Conservation (phyloP, 2,797 vertebrate genomes). For the Argya squamiceps region DNA sequence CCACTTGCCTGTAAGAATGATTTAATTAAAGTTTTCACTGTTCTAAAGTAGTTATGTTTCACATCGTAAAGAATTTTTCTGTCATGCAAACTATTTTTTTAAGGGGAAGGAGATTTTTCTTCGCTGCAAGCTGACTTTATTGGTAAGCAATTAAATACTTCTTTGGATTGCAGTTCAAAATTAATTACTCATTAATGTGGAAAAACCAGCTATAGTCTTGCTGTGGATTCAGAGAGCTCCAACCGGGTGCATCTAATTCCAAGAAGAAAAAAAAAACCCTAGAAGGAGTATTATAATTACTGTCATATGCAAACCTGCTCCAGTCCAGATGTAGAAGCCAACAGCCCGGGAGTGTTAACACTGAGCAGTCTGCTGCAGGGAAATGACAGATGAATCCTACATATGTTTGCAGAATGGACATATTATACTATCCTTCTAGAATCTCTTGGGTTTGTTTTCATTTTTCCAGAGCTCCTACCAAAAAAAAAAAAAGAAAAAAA, state of each 20-base stretch:
- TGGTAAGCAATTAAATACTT: conserved; percentile 37
- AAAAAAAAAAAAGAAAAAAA: neutral
- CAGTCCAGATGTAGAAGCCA: conserved; percentile 53
- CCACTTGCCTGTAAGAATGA: neutral
- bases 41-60: conserved; percentile 47
- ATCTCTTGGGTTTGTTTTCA: neutral
- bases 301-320: conserved; percentile 59
- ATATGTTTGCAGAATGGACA: conserved; percentile 57
- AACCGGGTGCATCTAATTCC: conserved; percentile 27
- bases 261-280: neutral
- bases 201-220: conserved; percentile 42
- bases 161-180: conserved; percentile 52
- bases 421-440: neutral
- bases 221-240: conserved; percentile 1
- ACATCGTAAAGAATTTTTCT: conserved; percentile 40
- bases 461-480: neutral
- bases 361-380: conserved; percentile 59
- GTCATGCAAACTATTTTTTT: conserved; percentile 22
- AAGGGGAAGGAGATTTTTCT: neutral
- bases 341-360: conserved; percentile 50
- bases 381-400: conserved; percentile 44
- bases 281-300: conserved; percentile 53
- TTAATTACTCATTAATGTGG: conserved; percentile 62
- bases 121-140: conserved; percentile 3
- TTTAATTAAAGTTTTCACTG: conserved; percentile 61